phyloP scores from a whole-genome alignment of 2,888 invertebrate genomes.

The Parascotia fuliginaria region DNA sequence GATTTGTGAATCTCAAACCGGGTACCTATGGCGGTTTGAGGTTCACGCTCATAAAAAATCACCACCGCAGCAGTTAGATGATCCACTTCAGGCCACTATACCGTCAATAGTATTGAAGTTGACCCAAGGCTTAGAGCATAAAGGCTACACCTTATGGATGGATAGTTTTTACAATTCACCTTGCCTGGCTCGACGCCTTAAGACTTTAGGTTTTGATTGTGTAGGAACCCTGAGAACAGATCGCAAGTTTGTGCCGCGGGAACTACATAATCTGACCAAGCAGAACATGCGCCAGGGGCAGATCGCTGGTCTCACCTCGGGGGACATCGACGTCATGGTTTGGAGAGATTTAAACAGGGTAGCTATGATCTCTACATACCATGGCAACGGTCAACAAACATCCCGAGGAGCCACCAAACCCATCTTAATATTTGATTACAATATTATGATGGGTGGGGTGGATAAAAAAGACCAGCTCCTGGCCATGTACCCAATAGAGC shows the following conservation, averaged over 20 bases:
- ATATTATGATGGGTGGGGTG: constrained; percentile 25
- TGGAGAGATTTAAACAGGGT: constrained; percentile 19
- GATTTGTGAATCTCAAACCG: constrained; percentile 36
- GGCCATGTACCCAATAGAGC: constrained; percentile 40
- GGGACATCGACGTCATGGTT: too few relatives aligned
- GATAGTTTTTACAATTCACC: constrained; percentile 16
- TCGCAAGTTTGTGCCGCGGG: constrained; percentile 8
- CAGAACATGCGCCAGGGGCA: too few relatives aligned
- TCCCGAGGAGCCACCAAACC: constrained; percentile 16
- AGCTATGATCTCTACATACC: constrained; percentile 24
- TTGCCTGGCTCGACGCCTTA: constrained; percentile 5
- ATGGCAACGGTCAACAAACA: constrained; percentile 9
- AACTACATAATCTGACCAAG: background rate
- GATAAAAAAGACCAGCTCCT: too few relatives aligned
- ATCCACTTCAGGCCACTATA: background rate
- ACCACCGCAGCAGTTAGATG: background rate
- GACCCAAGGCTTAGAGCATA: too few relatives aligned
- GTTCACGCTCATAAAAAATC: background rate
- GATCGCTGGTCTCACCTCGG: too few relatives aligned
- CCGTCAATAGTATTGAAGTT: too few relatives aligned
- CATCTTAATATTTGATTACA: constrained; percentile 25
- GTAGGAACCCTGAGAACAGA: constrained; percentile 11
- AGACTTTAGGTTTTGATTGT: constrained; percentile 9
- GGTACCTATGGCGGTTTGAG: constrained; percentile 22
- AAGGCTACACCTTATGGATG: constrained; percentile 7